Conservation (phyloP, 2,113 vertebrate genomes). For the Oriolus oriolus region DNA sequence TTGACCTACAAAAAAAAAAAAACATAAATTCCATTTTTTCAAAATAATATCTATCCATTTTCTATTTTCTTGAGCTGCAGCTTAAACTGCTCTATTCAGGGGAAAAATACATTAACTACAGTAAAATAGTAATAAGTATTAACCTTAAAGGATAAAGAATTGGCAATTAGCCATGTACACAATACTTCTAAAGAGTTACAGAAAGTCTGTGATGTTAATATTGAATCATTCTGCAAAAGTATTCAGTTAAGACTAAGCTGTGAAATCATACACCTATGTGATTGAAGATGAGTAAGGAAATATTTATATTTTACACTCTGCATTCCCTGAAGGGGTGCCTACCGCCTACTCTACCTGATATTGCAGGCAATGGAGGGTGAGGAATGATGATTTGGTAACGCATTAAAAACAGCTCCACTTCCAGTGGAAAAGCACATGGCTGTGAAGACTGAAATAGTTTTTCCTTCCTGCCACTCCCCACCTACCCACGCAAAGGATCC, state of each 20-base stretch:
- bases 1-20: neutral
- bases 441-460: neutral
- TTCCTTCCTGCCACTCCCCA: neutral
- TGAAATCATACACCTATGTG: neutral
- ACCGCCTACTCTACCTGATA: neutral
- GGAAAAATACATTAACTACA: neutral
- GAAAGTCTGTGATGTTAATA: neutral
- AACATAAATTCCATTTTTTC: fast-evolving
- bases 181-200: neutral
- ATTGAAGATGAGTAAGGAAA: neutral
- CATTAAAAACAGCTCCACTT: neutral
- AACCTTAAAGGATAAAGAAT: neutral
- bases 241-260: neutral
- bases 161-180: neutral
- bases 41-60: neutral
- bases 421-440: neutral
- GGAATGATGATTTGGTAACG: neutral
- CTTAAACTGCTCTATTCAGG: neutral
- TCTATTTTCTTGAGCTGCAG: neutral
- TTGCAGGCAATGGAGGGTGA: neutral
- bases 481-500: neutral
- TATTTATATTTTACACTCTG: neutral
- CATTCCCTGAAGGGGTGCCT: neutral
- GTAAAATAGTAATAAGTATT: neutral
- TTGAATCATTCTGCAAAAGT: neutral